Percentiles rank a stretch among this genome's conserved stretches.
phyloP scores from a whole-genome alignment of 2,888 invertebrate species.

The Nomada ferruginata region DNA sequence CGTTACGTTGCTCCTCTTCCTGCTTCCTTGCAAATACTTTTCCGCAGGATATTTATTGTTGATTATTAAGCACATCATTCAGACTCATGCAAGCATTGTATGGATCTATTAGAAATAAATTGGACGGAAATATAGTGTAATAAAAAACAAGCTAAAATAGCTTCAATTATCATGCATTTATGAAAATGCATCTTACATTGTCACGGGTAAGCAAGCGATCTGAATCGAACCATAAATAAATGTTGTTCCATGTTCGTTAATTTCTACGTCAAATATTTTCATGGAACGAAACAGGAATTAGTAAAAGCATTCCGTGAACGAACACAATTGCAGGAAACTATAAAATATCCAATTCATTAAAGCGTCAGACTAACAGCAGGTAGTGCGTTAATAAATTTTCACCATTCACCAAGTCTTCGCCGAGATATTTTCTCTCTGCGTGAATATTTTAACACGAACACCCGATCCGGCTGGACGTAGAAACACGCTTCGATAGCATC shows the following conservation, averaged over 20 bases:
- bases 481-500: conserved; percentile 2
- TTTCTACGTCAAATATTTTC: background rate
- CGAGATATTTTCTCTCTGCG: background rate
- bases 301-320: background rate
- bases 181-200: too few species aligned
- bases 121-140: too few species aligned
- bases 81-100: too few species aligned
- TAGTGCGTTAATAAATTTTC: background rate
- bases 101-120: too few species aligned
- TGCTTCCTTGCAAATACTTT: background rate
- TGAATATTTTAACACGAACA: conserved; percentile 3
- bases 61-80: too few species aligned
- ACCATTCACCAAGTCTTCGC: background rate
- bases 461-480: background rate
- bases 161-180: too few species aligned
- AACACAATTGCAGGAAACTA: background rate
- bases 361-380: background rate
- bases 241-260: background rate
- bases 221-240: too few species aligned
- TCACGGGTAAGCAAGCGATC: too few species aligned
- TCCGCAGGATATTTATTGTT: too few species aligned
- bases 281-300: too few species aligned
- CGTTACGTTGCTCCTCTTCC: background rate
- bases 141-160: too few species aligned
- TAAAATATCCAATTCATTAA: conserved; percentile 8